Conservation (phyloP, 2,113 vertebrate genomes). For the Albula glossodonta region DNA sequence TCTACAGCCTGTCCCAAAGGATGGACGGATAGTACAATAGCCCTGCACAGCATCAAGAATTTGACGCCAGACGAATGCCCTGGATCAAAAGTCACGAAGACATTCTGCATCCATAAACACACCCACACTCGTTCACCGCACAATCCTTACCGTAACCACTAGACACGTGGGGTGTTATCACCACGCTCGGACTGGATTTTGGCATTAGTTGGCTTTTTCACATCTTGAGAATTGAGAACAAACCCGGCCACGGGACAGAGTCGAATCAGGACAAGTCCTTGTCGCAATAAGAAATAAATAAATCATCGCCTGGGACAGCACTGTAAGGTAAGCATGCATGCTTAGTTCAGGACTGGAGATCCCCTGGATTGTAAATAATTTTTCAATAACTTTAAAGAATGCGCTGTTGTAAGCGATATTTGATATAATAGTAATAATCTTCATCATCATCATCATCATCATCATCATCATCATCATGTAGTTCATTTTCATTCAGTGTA, state of each 20-base stretch:
- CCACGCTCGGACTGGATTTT: background rate
- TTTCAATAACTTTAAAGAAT: background rate
- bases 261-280: background rate
- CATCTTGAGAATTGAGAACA: background rate
- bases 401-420: background rate
- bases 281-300: background rate
- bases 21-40: background rate
- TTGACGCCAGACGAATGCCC: background rate
- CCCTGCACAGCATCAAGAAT: background rate
- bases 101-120: background rate
- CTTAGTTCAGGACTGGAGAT: background rate
- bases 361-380: background rate
- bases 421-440: background rate
- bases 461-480: background rate
- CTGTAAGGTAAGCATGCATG: slow-evolving; percentile 6
- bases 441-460: background rate
- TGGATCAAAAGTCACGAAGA: background rate
- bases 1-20: background rate
- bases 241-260: background rate
- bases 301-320: background rate
- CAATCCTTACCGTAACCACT: background rate
- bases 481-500: background rate
- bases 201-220: background rate
- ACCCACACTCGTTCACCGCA: background rate
- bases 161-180: background rate